A percentile compares a stretch with the other conserved stretches of the same genome.
Evolutionary conservation across 1,140 invertebrate genomes (phyloP).

Genomic region (Brachionus plicatilis): DNA sequence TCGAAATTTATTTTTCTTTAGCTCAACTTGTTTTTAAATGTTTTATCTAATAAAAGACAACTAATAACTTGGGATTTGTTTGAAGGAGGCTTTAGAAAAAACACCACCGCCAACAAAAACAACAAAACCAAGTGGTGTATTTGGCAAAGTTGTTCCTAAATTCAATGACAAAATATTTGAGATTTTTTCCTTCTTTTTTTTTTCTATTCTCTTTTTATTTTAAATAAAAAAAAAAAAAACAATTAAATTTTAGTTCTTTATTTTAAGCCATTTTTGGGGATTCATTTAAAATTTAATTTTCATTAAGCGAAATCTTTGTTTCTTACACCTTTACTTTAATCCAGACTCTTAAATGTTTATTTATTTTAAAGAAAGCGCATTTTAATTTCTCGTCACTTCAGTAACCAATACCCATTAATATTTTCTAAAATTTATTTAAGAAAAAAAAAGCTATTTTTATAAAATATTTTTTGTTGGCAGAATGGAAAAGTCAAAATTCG

Average conservation of each 20-base stretch:
- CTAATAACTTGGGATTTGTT: conserved; percentile 6
- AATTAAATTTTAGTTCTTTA: background rate
- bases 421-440: no score
- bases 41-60: conserved; percentile 34
- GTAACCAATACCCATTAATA: background rate
- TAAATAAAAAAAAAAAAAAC: background rate
- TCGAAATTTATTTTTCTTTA: background rate
- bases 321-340: background rate
- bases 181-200: background rate
- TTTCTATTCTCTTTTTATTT: no score
- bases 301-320: conserved; percentile 5
- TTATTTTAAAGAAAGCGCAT: background rate
- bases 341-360: conserved; percentile 20
- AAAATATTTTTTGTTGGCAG: background rate
- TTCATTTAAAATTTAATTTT: conserved; percentile 37
- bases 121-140: background rate
- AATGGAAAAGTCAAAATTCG: conserved; percentile 29
- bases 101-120: no score
- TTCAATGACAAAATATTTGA: conserved; percentile 1
- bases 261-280: background rate
- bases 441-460: no score
- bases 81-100: background rate
- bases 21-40: conserved; percentile 24
- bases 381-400: background rate
- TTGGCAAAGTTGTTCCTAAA: background rate